Evolutionary conservation across 1,140 invertebrate genomes (phyloP), one percentile per base, ranked within the genome.

Genomic region (Hyles vespertilio): DNA sequence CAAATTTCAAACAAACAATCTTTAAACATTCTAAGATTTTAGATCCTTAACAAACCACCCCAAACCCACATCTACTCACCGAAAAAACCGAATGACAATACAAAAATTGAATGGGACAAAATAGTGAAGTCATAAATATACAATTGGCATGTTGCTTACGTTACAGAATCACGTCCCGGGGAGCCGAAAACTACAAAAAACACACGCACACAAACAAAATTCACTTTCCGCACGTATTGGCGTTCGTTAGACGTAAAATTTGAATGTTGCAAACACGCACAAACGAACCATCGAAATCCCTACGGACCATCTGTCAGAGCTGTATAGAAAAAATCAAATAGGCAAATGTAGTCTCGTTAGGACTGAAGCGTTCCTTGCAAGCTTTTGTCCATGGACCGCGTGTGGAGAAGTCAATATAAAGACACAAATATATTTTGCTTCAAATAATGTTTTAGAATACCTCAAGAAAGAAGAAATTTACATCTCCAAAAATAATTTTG

Each of bases 101-200:
- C 56, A 72, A 74, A 80, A 77, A 81, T 75, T 75, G 69, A 80
- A 77, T 77, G 63, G 69, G 47, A 61, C 71, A 64, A 78, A 78
- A 77, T 80, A 82, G 81, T 80, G 64, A 77, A 77, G 80, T 87
- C 81, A 87, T 87, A 87, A 85, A 85, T 87, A 85, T 85, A 84
- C 82, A 84, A 87, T 87, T 85, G 84, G 77, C 71, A 71, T 71
- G 72, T 73, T 77, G 77, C 77, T 80, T 80, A 72, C 80, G 73
- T 72, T 77, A 67, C 74, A 51, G 71, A 81, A 87, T 82, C 81
- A 85, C 82, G 81, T 82, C 67, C 63, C 58, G 70, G 76, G 74
- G 77, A 63, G 54, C 66, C 70, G 72, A 75, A 80, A 82, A 76
- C 77, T 67, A 72, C 59, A 69, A 69, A 76, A 76, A 79, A 78